phyloP scores from a whole-genome alignment of 2,797 vertebrate genomes.

The Gorsachius magnificus region DNA sequence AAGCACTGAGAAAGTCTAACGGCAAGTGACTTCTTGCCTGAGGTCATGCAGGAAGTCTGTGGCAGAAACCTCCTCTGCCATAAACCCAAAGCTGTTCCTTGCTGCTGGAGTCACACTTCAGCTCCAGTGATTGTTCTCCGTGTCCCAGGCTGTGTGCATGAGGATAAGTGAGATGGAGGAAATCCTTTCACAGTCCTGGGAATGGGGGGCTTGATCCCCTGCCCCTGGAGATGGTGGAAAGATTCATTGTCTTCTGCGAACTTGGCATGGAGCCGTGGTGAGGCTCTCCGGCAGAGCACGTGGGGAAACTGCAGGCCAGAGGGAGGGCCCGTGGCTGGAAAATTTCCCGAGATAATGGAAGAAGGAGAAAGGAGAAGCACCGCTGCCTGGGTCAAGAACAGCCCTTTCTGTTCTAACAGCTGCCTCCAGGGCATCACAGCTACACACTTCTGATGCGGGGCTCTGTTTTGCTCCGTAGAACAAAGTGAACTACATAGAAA shows the following conservation, averaged over 20 bases:
- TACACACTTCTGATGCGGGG: accelerated
- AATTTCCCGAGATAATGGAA: background rate
- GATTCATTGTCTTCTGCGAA: background rate
- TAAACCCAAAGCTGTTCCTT: background rate
- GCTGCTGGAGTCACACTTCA: background rate
- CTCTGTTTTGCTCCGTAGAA: background rate
- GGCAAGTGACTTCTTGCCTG: background rate
- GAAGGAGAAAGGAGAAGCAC: background rate
- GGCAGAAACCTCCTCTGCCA: background rate
- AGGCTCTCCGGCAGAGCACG: background rate
- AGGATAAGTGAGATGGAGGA: slow-evolving; percentile 26
- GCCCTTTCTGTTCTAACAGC: background rate
- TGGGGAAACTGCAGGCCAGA: background rate
- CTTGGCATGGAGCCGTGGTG: accelerated
- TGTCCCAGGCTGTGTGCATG: background rate
- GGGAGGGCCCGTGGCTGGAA: background rate
- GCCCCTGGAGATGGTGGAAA: background rate
- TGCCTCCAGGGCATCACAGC: background rate
- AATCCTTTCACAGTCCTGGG: slow-evolving; percentile 28
- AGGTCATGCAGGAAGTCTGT: background rate
- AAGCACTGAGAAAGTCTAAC: background rate
- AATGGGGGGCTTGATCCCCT: background rate
- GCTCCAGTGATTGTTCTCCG: accelerated
- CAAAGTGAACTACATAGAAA: background rate
- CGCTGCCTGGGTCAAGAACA: background rate